Percentiles rank a stretch among this genome's conserved stretches.
phyloP scores from a whole-genome alignment of 2,888 invertebrate genomes.

The Junonia oenone region DNA sequence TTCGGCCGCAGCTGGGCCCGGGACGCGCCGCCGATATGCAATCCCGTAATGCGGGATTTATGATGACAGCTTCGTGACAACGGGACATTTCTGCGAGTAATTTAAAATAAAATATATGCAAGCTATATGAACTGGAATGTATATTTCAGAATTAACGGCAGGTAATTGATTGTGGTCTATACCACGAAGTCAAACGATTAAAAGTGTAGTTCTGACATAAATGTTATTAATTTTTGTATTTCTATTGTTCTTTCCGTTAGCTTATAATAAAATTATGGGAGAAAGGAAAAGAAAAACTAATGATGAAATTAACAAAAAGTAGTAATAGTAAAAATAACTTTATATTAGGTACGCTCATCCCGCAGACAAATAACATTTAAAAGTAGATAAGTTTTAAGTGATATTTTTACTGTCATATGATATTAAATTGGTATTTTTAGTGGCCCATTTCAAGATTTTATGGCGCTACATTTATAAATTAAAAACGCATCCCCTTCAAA shows the following conservation, averaged over 20 bases:
- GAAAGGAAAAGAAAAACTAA: no score
- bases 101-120: constrained; percentile 20
- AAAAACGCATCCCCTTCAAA: neutral
- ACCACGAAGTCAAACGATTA: neutral
- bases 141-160: neutral
- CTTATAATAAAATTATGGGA: no score
- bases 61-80: constrained; percentile 25
- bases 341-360: no score
- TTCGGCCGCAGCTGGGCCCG: constrained; percentile 55
- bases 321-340: no score
- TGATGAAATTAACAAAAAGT: no score
- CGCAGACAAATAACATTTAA: no score
- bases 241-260: no score
- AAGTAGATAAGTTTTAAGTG: no score
- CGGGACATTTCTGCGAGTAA: constrained; percentile 17
- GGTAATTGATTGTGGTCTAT: neutral
- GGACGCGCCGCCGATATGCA: constrained; percentile 21
- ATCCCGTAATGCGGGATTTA: constrained; percentile 26
- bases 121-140: constrained; percentile 10
- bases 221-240: no score
- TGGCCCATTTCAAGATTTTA: neutral
- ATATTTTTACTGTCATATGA: neutral
- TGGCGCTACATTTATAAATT: neutral
- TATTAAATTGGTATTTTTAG: neutral
- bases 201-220: no score